Percentiles rank a stretch among this genome's conserved stretches.
These are phyloP conservation scores for Phainopepla nitens DNA, from an alignment of 2,113 vertebrate species.

Conservation along the genomic window DNA sequence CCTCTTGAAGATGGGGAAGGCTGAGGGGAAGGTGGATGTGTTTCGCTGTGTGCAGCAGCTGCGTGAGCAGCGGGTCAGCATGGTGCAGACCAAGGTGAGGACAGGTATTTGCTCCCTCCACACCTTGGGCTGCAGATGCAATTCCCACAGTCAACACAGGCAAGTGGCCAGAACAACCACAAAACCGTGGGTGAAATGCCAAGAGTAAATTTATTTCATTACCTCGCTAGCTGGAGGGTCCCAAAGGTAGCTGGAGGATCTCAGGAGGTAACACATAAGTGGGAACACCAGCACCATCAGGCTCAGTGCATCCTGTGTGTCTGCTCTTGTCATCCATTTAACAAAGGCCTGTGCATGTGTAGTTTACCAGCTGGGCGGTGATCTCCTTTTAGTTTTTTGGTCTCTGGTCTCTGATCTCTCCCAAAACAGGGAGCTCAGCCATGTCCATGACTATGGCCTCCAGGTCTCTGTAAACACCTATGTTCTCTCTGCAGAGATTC, in stretches of 20 bases:
- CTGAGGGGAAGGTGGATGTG: slow-evolving; percentile 56
- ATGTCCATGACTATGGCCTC: background rate
- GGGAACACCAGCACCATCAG: background rate
- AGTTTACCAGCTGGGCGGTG: background rate
- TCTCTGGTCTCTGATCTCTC: background rate
- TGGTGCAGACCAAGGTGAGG: slow-evolving; percentile 69
- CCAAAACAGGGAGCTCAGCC: background rate
- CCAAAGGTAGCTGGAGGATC: background rate
- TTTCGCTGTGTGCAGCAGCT: slow-evolving; percentile 44
- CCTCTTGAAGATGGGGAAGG: slow-evolving; percentile 61
- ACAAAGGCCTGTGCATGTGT: fast-evolving
- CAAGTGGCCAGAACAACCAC: background rate
- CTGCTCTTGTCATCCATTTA: background rate
- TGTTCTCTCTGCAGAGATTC: fast-evolving
- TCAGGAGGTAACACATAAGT: no score
- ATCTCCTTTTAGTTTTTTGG: background rate
- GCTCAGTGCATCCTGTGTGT: background rate
- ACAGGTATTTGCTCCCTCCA: background rate
- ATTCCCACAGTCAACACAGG: background rate
- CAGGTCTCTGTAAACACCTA: background rate
- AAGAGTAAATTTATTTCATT: background rate
- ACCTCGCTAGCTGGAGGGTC: background rate
- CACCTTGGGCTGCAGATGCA: background rate
- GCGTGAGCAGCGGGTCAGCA: slow-evolving; percentile 45
- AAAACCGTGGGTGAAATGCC: background rate